Evolutionary conservation across 2,113 vertebrate species (phyloP).

Genomic region (Muntiacus muntjak): DNA sequence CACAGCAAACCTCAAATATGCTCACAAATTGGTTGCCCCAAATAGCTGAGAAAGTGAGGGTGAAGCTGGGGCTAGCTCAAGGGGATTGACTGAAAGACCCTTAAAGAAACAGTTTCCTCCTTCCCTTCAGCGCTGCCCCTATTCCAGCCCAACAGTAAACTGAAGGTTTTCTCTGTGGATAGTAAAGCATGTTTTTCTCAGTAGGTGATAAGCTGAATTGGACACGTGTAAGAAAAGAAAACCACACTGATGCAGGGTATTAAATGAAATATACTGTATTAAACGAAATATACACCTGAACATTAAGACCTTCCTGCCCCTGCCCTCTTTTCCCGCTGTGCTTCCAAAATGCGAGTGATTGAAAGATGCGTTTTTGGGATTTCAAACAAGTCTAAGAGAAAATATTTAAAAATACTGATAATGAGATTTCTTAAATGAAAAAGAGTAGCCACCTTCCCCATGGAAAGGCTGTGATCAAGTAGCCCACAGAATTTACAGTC

Average conservation of each 20-base stretch:
- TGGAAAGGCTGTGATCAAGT: background rate
- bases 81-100: background rate
- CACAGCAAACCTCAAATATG: background rate
- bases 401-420: background rate
- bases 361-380: background rate
- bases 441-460: background rate
- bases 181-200: background rate
- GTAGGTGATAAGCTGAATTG: background rate
- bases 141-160: background rate
- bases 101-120: background rate
- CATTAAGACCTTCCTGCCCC: background rate
- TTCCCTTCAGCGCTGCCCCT: background rate
- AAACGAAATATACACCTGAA: background rate
- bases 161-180: background rate
- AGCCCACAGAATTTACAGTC: background rate
- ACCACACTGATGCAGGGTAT: background rate
- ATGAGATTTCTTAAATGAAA: background rate
- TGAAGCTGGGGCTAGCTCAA: background rate
- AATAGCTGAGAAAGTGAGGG: background rate
- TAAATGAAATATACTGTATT: background rate
- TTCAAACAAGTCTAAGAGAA: background rate
- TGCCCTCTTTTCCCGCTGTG: background rate
- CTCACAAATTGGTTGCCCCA: background rate
- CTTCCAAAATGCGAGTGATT: background rate
- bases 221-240: background rate